Evolutionary conservation across 2,113 vertebrate genomes (phyloP).

Genomic region (Mobula hypostoma): DNA sequence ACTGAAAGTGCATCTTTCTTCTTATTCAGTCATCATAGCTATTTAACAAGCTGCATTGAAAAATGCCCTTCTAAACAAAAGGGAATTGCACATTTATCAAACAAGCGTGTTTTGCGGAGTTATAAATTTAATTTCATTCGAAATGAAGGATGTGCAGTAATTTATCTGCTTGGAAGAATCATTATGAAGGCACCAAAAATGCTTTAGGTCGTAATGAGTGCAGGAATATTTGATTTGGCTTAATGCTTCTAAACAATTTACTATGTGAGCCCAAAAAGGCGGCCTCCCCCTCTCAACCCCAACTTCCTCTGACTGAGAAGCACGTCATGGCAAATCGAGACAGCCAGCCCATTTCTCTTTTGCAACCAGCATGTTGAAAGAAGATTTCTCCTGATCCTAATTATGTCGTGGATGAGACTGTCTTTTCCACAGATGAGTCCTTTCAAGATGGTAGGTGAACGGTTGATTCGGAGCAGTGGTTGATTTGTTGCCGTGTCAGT

Average conservation of each 20-base stretch:
- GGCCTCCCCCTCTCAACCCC: conserved; percentile 22
- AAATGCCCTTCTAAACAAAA: too few relatives aligned
- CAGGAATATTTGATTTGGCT: neutral
- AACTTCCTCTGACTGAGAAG: conserved; percentile 30
- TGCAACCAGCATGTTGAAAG: neutral
- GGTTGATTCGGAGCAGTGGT: neutral
- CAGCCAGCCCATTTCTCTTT: conserved; percentile 1
- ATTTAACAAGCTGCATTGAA: too few relatives aligned
- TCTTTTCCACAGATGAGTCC: neutral
- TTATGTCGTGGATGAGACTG: conserved; percentile 29
- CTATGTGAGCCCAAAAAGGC: neutral
- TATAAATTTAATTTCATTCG: neutral
- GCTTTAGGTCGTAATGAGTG: neutral
- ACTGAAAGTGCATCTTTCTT: too few relatives aligned
- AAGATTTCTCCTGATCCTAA: neutral
- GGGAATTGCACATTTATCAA: neutral
- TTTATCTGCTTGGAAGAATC: neutral
- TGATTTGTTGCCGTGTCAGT: neutral
- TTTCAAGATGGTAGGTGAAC: neutral
- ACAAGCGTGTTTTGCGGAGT: neutral
- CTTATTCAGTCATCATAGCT: too few relatives aligned
- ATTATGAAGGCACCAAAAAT: neutral
- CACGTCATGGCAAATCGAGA: conserved; percentile 10
- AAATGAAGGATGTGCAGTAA: neutral
- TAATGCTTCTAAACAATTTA: neutral